Evolutionary conservation across 2,113 vertebrate genomes (phyloP), one percentile per base, ranked within the genome.

Genomic region (Tetrax tetrax): DNA sequence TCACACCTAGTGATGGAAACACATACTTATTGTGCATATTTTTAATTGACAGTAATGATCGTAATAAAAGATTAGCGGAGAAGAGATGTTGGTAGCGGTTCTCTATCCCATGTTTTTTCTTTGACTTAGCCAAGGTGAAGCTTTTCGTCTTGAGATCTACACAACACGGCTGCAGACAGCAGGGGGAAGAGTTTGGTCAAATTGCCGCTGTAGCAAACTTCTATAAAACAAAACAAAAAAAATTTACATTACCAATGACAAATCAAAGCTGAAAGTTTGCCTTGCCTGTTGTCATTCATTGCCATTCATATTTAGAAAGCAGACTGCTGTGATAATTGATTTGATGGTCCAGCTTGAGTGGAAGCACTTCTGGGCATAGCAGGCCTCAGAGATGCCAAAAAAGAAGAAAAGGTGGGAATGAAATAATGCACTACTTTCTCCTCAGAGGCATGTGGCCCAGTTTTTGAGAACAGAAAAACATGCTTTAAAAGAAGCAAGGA

Each of bases 341-440:
- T 99, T 99, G 99, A 99, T 99, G 98, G 99, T 99, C 99, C 98
- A 97, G 98, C 98, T 99, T 99, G 98, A 99, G 98, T 98, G 98
- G 99, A 99, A 99, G 99, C 99, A 99, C 99, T 99, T 99, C 98
- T 99, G 99, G 99, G 99, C 99, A 99, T 99, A 99, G 98, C 98
- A 98, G 98, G 98, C 98, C 98, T 99, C 98, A 98, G 98, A 99
- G 99, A 99, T 99, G 99, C 98, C 98, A 99, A 98, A 98, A 98
- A 98, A 98, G 98, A 98, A 99, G 98, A 99, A 99, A 99, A 99
- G 99, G 99, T 99, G 99, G 98, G 98, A 99, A 99, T 99, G 99
- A 99, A 99, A 99, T 99, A 99, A 99, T 99, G 99, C 98, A 99
- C 98, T 98, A 98, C 98, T 98, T 97, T 98, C 98, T 99, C 99